These are phyloP conservation scores for Gyrodactylus salaris DNA, from an alignment of 1,140 invertebrate species.

Conservation along the genomic window DNA sequence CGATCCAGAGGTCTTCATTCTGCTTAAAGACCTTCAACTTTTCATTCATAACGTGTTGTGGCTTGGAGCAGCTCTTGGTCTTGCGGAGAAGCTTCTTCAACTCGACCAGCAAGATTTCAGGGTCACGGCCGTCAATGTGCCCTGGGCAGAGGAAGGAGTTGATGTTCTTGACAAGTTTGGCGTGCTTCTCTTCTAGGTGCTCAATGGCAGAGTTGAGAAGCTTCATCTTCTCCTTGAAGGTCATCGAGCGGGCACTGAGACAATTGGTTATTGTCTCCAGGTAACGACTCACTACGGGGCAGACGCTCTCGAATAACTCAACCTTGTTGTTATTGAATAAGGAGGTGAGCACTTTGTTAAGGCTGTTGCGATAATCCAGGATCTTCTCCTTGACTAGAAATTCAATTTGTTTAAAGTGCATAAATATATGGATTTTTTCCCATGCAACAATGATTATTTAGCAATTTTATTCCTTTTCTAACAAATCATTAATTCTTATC, in stretches of 20 bases:
- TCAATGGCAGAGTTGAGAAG: background rate
- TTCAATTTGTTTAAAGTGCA: background rate
- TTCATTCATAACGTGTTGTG: background rate
- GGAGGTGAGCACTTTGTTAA: background rate
- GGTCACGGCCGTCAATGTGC: background rate
- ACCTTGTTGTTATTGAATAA: background rate
- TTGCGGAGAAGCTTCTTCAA: background rate
- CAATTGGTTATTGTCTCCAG: background rate
- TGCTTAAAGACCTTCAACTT: background rate
- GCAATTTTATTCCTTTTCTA: no score
- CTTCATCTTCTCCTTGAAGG: background rate
- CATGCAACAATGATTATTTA: no score
- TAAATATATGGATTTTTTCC: no score
- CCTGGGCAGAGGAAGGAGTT: background rate
- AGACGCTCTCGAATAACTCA: background rate
- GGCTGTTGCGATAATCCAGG: background rate
- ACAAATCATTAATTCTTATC: no score
- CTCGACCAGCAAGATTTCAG: background rate
- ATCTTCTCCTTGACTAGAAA: background rate
- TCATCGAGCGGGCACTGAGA: background rate
- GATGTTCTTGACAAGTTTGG: background rate
- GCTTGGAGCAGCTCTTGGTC: background rate
- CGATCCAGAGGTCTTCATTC: background rate
- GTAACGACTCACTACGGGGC: background rate
- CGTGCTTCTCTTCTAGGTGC: background rate